A percentile compares a stretch with the other conserved stretches of the same genome.
phyloP scores from a whole-genome alignment of 2,888 invertebrate genomes.

The Ptychoptera contaminata region DNA sequence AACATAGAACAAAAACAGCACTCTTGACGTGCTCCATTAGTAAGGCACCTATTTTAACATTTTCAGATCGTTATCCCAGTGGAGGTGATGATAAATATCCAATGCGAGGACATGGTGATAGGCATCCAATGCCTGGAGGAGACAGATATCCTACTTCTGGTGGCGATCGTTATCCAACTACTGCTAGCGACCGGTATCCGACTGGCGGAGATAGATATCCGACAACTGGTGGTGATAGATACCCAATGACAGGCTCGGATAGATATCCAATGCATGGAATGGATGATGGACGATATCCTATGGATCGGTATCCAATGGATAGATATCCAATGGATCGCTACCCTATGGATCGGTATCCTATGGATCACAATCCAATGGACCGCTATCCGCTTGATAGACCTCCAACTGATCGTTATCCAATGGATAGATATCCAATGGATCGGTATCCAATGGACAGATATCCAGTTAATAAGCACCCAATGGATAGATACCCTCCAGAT shows the following conservation, averaged over 20 bases:
- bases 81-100: constrained; percentile 26
- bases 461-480: constrained; percentile 29
- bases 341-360: constrained; percentile 16
- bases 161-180: constrained; percentile 21
- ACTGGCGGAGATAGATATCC: constrained; percentile 32
- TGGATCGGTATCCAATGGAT: constrained; percentile 31
- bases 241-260: constrained; percentile 25
- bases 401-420: constrained; percentile 28
- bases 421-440: constrained; percentile 14
- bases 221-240: constrained; percentile 22
- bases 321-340: constrained; percentile 27
- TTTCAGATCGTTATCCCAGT: constrained; percentile 11
- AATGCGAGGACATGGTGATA: constrained; percentile 23
- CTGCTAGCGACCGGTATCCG: constrained; percentile 33
- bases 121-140: constrained; percentile 29
- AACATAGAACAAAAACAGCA: too few relatives aligned
- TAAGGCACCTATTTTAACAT: too few relatives aligned
- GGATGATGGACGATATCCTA: constrained; percentile 38
- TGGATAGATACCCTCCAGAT: constrained; percentile 21
- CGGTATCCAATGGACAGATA: constrained; percentile 28
- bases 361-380: constrained; percentile 23
- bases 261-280: constrained; percentile 16
- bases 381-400: constrained; percentile 29
- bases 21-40: too few relatives aligned
- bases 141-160: constrained; percentile 22